A percentile compares a stretch with the other conserved stretches of the same genome.
Conservation (phyloP, 2,797 vertebrate species). For the Ibycter americanus region DNA sequence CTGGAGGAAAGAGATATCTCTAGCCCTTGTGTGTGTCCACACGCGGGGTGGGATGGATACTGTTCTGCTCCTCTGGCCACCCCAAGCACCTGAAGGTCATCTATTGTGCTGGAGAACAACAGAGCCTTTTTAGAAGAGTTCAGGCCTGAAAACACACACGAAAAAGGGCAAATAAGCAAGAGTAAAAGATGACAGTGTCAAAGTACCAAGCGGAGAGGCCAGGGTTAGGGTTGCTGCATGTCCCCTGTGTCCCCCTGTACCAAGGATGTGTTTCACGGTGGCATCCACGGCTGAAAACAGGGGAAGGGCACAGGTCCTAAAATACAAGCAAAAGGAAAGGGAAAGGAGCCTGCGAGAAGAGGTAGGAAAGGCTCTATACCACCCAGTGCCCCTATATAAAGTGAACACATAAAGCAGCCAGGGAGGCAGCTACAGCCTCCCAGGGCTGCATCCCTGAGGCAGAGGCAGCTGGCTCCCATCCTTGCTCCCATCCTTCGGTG, state of each 20-base stretch:
- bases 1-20: background rate
- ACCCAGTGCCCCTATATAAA: background rate
- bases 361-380: background rate
- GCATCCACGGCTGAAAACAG: background rate
- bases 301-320: background rate
- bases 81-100: background rate
- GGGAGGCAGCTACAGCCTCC: background rate
- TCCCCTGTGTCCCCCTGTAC: background rate
- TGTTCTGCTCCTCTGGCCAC: background rate
- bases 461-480: background rate
- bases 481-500: background rate
- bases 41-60: background rate
- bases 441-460: background rate
- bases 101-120: background rate
- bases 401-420: rapidly evolving
- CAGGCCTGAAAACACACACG: background rate
- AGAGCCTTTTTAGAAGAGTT: background rate
- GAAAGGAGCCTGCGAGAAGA: background rate
- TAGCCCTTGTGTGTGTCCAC: background rate
- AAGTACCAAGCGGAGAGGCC: background rate
- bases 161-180: background rate
- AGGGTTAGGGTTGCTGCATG: rapidly evolving
- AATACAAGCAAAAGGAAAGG: background rate
- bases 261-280: background rate
- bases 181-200: background rate